Evolutionary conservation across 2,888 invertebrate species (phyloP), one percentile per base, ranked within the genome.

Genomic region (Caenorhabditis auriculariae): DNA sequence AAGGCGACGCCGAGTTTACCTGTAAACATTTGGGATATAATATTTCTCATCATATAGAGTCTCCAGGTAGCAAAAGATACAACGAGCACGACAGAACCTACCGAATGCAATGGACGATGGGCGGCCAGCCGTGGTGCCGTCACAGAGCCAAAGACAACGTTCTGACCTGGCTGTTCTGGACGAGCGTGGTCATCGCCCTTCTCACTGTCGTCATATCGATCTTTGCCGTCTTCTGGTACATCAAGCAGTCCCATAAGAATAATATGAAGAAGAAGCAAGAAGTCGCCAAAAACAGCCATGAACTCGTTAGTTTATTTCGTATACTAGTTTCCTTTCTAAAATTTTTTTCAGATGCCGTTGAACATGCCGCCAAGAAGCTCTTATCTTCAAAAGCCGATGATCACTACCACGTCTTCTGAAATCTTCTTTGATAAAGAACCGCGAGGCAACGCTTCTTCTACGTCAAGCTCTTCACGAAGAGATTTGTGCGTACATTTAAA

Each of bases 1-100:
- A 66, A 35, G 76, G 76, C 3, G 77, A 78, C 52, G 43, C 59
- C 24, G 77, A 76, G 32, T 76, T 65, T 47, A 72, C 72, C 39
- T 76, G 76, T 66, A 56, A 54, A 56, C n/a, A n/a, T n/a, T n/a
- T n/a, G 52, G n/a, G n/a, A 35, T 1, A 35, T 1, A 1, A 12
- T 15, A 35, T 12, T 15, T 1, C 35, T 15, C n/a, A n/a, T n/a
- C n/a, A n/a, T n/a, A n/a, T n/a, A n/a, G n/a, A n/a, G 17, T 26
- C 41, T 56, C 41, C 38, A 62, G 62, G 62, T 29, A 42, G 45
- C 7, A n/a, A 32, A 6, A 32, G 41, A 17, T 26, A 43, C 5
- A 54, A 43, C 43, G 57, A 51, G 38, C 37, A 39, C 26, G 58
- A 58, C n/a, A 45, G 56, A 32, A 45, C 43, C 15, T 60, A 54